Conservation (phyloP, 2,113 vertebrate species). For the Zosterops japonicus region DNA sequence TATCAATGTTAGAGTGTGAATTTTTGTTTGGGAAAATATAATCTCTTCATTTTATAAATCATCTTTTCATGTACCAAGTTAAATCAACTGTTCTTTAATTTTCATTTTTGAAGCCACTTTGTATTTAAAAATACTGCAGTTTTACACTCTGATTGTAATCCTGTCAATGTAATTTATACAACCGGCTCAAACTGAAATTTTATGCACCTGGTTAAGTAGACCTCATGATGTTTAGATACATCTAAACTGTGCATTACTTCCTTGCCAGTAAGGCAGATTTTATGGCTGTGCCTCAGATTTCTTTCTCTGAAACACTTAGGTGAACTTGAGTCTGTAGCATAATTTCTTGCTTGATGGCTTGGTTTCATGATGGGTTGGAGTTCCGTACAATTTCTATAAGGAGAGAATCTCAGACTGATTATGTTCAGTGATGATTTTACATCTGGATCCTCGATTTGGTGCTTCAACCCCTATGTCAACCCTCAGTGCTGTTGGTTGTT, state of each 20-base stretch:
- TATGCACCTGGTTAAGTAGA: neutral
- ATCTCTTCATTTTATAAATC: neutral
- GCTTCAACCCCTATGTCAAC: accelerated
- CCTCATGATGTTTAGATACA: neutral
- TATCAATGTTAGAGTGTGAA: neutral
- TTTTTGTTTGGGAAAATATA: neutral
- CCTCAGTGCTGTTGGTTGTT: neutral
- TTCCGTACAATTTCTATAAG: neutral
- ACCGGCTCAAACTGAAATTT: neutral
- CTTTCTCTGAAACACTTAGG: neutral
- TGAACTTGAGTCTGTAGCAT: neutral
- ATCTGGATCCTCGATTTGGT: neutral
- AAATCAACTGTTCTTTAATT: neutral
- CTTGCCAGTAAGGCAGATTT: neutral
- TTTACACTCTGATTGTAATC: neutral
- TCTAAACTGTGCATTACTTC: neutral
- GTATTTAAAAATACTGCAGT: neutral
- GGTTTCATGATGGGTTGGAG: neutral
- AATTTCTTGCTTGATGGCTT: neutral
- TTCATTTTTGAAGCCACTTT: neutral
- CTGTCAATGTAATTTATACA: neutral
- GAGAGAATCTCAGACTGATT: neutral
- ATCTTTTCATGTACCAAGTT: neutral
- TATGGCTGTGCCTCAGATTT: neutral
- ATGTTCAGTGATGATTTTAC: neutral